A percentile compares a stretch with the other conserved stretches of the same genome.
Conservation (phyloP, 2,888 invertebrate species). For the Abscondita cerata region DNA sequence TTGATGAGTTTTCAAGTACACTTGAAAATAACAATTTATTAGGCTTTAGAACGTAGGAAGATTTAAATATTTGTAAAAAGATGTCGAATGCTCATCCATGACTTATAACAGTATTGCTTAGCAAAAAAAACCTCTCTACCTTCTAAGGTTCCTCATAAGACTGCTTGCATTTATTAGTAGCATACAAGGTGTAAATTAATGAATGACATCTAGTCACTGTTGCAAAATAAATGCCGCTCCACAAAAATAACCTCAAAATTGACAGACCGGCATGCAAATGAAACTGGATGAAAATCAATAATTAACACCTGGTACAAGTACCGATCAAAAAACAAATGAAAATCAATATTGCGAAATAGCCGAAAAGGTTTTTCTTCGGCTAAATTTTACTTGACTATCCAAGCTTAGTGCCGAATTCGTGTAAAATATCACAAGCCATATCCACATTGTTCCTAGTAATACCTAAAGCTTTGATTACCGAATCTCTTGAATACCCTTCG, state of each 20-base stretch:
- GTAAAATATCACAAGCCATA: constrained; percentile 94
- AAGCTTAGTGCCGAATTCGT: constrained; percentile 81
- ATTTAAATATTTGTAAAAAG: too few relatives aligned
- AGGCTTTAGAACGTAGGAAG: too few relatives aligned
- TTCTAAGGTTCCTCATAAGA: background rate
- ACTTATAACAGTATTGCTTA: too few relatives aligned
- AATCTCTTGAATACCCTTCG: constrained; percentile 90
- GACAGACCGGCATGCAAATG: too few relatives aligned
- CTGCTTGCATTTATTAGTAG: background rate
- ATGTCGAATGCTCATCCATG: too few relatives aligned
- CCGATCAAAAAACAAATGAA: background rate
- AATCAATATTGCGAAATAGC: background rate
- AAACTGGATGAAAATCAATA: background rate
- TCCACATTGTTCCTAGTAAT: constrained; percentile 93
- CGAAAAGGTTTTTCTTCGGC: background rate
- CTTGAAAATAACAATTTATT: constrained; percentile 4
- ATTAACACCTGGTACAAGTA: background rate
- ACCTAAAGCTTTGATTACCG: constrained; percentile 89
- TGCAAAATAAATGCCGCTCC: too few relatives aligned
- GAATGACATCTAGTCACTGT: too few relatives aligned
- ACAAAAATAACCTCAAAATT: too few relatives aligned
- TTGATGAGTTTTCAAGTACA: background rate
- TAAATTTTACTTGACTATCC: constrained; percentile 36
- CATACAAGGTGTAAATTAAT: too few relatives aligned
- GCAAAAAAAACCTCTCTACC: background rate